Evolutionary conservation across 2,888 invertebrate species (phyloP).

Genomic region (Plutella xylostella): DNA sequence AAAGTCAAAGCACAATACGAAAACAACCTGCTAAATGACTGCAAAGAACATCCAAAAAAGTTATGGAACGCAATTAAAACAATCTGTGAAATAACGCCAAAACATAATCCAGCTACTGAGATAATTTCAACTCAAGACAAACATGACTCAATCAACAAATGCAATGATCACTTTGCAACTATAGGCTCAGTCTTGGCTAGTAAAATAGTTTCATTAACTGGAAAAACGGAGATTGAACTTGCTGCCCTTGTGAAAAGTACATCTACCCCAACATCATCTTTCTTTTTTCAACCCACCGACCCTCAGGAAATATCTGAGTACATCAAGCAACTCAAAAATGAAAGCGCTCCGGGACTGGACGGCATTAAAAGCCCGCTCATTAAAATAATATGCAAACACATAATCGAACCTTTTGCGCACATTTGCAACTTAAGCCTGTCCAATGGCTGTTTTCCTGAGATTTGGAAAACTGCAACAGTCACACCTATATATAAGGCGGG

Average conservation of each 20-base stretch:
- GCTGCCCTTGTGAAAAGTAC: not conserved
- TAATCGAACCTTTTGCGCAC: conserved; percentile 1
- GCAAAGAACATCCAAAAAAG: not conserved
- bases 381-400: not conserved
- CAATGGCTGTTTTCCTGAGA: conserved; percentile 3
- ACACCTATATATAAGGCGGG: conserved; percentile 5
- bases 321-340: not conserved
- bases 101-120: too few species aligned
- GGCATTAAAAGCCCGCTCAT: not conserved
- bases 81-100: too few species aligned
- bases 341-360: conserved; percentile 4
- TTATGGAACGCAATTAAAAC: not conserved
- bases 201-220: too few species aligned
- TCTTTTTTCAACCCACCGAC: conserved; percentile 1
- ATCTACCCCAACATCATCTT: not conserved
- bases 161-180: too few species aligned
- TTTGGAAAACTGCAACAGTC: conserved; percentile 3
- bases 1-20: conserved; percentile 1
- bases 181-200: too few species aligned
- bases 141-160: too few species aligned
- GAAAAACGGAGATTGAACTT: too few species aligned
- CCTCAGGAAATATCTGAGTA: not conserved
- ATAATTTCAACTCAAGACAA: too few species aligned
- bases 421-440: conserved; percentile 5
- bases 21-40: not conserved